These are phyloP conservation scores for Xestobium rufovillosum DNA, from an alignment of 2,888 invertebrate species.

Conservation along the genomic window DNA sequence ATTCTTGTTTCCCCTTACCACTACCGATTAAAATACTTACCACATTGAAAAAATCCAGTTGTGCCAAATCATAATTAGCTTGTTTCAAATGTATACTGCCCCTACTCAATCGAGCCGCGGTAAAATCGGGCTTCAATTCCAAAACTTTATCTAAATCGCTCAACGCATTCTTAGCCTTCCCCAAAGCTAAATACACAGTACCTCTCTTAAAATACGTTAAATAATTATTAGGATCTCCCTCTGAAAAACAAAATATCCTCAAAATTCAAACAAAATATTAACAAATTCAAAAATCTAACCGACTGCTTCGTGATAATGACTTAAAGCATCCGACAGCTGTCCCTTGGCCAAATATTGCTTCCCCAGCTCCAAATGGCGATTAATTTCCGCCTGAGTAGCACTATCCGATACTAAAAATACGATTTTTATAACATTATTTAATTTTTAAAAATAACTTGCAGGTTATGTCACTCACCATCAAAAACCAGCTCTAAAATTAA, in stretches of 20 bases:
- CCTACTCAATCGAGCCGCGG: conserved; percentile 67
- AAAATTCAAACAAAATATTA: conserved; percentile 5
- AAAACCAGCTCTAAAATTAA: conserved; percentile 60
- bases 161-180: conserved; percentile 91
- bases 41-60: conserved; percentile 73
- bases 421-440: conserved; percentile 22
- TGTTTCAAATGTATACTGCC: conserved; percentile 86
- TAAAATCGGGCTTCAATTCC: conserved; percentile 91
- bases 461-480: conserved; percentile 50
- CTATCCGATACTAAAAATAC: conserved; percentile 58
- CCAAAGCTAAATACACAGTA: conserved; percentile 91
- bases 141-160: conserved; percentile 90
- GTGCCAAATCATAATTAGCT: conserved; percentile 75
- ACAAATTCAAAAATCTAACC: conserved; percentile 51
- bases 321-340: conserved; percentile 90
- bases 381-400: conserved; percentile 69
- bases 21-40: too few species aligned
- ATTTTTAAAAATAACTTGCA: conserved; percentile 15
- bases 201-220: conserved; percentile 93
- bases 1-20: too few species aligned
- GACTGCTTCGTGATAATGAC: conserved; percentile 96
- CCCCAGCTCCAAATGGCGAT: conserved; percentile 90
- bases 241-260: conserved; percentile 47
- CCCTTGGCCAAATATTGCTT: conserved; percentile 86
- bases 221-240: conserved; percentile 93